Evolutionary conservation across 2,888 invertebrate genomes (phyloP).

Genomic region (Linnaemya vulpina): DNA sequence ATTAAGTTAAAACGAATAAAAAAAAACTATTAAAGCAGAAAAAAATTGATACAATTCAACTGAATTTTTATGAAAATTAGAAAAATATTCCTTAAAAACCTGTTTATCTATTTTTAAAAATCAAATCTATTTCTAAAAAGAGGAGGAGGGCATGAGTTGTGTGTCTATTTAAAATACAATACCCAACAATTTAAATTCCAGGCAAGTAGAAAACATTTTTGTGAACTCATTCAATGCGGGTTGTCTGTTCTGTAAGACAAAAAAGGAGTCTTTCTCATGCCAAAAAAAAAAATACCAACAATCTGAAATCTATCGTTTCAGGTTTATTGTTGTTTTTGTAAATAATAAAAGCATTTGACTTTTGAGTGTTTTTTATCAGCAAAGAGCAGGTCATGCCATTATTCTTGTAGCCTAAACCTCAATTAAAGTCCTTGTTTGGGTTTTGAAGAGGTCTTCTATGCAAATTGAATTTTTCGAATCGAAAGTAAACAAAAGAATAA

Average conservation of each 20-base stretch:
- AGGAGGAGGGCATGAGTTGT: background rate
- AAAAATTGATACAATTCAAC: background rate
- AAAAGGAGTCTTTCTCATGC: constrained; percentile 20
- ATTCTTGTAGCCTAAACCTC: constrained; percentile 24
- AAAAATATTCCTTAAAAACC: background rate
- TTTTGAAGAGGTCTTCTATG: constrained; percentile 18
- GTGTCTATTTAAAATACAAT: constrained; percentile 18
- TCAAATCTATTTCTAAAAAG: background rate
- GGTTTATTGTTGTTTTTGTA: constrained; percentile 26
- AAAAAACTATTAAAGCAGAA: background rate
- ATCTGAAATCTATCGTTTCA: background rate
- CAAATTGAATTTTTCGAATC: constrained; percentile 48
- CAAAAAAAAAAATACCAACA: too few relatives aligned
- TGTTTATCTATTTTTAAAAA: constrained; percentile 10
- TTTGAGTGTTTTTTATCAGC: constrained; percentile 32
- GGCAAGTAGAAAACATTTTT: constrained; percentile 45
- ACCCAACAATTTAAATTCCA: constrained; percentile 51
- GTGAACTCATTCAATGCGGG: background rate
- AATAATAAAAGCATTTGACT: constrained; percentile 48
- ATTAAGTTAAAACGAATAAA: background rate
- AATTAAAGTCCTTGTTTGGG: constrained; percentile 44
- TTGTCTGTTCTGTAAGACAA: background rate
- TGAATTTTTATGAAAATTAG: background rate
- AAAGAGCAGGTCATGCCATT: background rate
- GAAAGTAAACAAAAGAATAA: constrained; percentile 23